A percentile compares a stretch with the other conserved stretches of the same genome.
Evolutionary conservation across 2,113 vertebrate genomes (phyloP).

Genomic region (Phodopus roborovskii): DNA sequence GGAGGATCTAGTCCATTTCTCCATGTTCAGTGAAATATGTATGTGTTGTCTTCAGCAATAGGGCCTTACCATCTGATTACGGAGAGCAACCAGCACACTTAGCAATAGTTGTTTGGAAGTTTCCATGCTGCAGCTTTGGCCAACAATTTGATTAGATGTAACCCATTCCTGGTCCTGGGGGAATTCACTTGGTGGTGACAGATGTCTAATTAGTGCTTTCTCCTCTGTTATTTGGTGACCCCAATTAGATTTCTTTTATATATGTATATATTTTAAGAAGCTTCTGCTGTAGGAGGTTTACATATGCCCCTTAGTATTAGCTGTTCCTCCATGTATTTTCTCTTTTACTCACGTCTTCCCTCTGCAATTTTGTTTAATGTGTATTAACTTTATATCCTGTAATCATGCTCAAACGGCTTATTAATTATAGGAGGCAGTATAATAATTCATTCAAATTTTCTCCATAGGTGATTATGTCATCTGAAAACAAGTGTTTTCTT

Average conservation of each 20-base stretch:
- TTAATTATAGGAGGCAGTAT: not conserved
- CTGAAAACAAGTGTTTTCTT: not conserved
- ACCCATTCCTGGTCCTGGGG: not conserved
- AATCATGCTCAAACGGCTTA: not conserved
- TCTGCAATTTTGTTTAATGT: not conserved
- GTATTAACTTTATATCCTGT: not conserved
- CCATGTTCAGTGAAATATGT: not conserved
- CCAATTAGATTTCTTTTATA: not conserved
- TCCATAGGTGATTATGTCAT: not conserved
- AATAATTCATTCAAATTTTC: not conserved
- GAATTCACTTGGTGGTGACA: not conserved
- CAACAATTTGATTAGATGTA: not conserved
- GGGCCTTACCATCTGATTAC: not conserved
- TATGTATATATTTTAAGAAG: not conserved
- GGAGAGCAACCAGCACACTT: not conserved
- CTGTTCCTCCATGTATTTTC: not conserved
- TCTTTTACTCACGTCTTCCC: no score
- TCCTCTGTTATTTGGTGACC: not conserved
- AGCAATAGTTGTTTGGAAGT: not conserved
- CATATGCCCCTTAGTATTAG: not conserved
- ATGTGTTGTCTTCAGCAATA: not conserved
- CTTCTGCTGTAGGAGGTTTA: not conserved
- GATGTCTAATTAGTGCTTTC: not conserved
- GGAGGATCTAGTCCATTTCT: not conserved
- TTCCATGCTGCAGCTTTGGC: not conserved